Conservation (phyloP, 2,797 vertebrate genomes). For the Microhierax caerulescens region DNA sequence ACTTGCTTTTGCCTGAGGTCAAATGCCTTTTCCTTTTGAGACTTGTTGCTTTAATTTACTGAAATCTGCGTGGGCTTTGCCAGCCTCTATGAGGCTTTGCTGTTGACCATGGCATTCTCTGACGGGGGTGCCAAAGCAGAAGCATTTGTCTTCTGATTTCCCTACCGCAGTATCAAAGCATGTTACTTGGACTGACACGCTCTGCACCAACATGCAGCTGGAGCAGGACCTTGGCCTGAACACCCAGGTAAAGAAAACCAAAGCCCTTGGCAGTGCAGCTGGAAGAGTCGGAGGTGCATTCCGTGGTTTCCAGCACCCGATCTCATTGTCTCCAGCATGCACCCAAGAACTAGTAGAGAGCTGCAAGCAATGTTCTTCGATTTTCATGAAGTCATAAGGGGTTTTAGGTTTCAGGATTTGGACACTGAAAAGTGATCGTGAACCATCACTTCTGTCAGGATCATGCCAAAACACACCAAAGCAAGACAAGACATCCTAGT, state of each 20-base stretch:
- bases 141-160: neutral
- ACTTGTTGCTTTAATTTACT: neutral
- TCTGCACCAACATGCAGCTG: neutral
- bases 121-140: neutral
- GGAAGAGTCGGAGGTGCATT: neutral
- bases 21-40: neutral
- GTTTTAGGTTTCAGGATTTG: neutral
- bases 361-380: neutral
- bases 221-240: neutral
- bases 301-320: neutral
- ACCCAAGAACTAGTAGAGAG: neutral
- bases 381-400: neutral
- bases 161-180: fast-evolving
- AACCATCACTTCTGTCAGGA: neutral
- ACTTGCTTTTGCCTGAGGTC: neutral
- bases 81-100: neutral
- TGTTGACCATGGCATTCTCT: neutral
- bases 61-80: neutral
- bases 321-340: fast-evolving
- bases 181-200: neutral
- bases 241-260: neutral
- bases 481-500: neutral
- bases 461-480: neutral
- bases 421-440: neutral
- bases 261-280: neutral